Base-by-base conservation (phyloP, 2,113 vertebrate genomes). In the Chaetodon auriga region DNA sequence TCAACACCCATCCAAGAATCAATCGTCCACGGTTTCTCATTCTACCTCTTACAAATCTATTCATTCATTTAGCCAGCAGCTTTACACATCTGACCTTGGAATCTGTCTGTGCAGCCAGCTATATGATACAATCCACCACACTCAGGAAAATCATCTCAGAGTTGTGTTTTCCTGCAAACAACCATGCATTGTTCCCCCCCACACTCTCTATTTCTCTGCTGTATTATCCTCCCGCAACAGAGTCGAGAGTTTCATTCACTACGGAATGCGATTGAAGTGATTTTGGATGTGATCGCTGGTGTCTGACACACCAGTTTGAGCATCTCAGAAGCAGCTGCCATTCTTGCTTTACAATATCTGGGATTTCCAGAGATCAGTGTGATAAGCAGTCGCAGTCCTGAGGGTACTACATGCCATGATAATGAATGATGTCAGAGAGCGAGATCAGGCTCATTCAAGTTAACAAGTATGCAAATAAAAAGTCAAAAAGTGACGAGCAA, bases 351-450 rank as follows among this genome's bases (percentile, higher is more conserved):
- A 6, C 54, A 60, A 87, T 73, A 64, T 60, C 80, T 85, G 58
- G 60, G 61, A 66, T 83, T 80, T 81, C 21, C 68, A 65, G 51
- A 68, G 78, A 80, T 69, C 46, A 69, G 71, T 57, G 64, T 61
- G 85, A 88, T 87, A 68, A 89, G 76, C 89, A 74, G 62, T 60
- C 11, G 46, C 45, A 54, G 75, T 58, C 89, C 83, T 19, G 43
- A 74, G 83, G 88, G 75, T 65, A 48, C 21, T n/a, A 12, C 48
- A 48, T 72, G 74, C 58, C 75, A 80, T 23, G 46, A 25, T 81
- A 70, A 81, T 83, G 77, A 69, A 16, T 38, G 71, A 78, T 82
- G 80, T 82, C 68, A 45, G 57, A 64, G 60, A 86, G 74, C 80
- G 25, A 68, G 61, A 72, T 68, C 49, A 51, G 53, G 69, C 75